phyloP scores from a whole-genome alignment of 2,797 vertebrate genomes.

The Poecilia velifera region DNA sequence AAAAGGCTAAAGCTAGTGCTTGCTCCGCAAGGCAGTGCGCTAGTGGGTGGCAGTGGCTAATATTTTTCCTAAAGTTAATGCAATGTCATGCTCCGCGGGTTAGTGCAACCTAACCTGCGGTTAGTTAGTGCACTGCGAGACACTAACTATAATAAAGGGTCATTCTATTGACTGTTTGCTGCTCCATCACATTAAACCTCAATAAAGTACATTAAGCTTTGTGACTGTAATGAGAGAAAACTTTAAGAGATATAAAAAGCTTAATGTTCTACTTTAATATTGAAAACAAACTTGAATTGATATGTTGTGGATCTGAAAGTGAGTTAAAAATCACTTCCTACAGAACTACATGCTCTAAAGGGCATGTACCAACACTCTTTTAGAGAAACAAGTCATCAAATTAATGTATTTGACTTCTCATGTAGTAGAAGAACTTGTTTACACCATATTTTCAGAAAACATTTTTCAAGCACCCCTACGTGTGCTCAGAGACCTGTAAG shows the following conservation, averaged over 20 bases:
- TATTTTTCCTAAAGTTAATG: too few species aligned
- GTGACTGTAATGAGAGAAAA: neutral
- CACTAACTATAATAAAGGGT: too few species aligned
- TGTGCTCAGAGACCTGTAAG: slow-evolving; percentile 34
- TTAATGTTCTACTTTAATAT: neutral
- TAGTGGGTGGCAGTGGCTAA: too few species aligned
- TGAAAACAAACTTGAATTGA: neutral
- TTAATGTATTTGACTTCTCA: neutral
- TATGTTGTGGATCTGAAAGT: neutral
- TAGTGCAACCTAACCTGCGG: too few species aligned
- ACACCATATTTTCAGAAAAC: neutral
- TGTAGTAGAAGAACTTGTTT: neutral
- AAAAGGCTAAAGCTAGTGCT: too few species aligned
- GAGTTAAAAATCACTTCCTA: neutral
- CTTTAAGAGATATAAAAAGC: neutral
- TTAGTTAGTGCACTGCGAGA: too few species aligned
- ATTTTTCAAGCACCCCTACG: neutral
- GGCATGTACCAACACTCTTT: neutral
- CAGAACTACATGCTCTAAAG: neutral
- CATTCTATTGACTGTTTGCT: neutral
- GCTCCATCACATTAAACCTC: neutral
- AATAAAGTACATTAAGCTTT: neutral
- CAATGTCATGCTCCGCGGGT: too few species aligned
- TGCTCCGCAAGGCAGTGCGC: too few species aligned
- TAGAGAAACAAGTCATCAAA: neutral